A percentile compares a stretch with the other conserved stretches of the same genome.
Conservation (phyloP, 2,888 invertebrate species). For the Pecten maximus region DNA sequence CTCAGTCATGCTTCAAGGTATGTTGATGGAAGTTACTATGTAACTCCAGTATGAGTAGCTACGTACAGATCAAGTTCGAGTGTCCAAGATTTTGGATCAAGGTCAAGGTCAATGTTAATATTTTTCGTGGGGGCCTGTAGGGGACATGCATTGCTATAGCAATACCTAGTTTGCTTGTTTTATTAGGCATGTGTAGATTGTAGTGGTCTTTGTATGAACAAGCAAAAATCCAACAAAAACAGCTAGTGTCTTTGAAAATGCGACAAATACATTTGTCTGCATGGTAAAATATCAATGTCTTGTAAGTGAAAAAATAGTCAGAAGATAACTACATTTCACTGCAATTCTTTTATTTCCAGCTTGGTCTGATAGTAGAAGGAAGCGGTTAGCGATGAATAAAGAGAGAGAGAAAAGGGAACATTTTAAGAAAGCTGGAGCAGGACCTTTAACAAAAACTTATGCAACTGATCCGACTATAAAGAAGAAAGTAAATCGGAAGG, state of each 20-base stretch:
- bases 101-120: too few species aligned
- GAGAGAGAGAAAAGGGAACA: conserved; percentile 89
- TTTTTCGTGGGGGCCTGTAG: too few species aligned
- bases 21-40: too few species aligned
- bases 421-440: conserved; percentile 92
- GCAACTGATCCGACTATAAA: conserved; percentile 88
- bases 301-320: neutral
- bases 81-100: too few species aligned
- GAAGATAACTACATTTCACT: neutral
- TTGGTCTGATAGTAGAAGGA: conserved; percentile 84
- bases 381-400: conserved; percentile 88
- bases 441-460: conserved; percentile 93
- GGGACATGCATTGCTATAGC: too few species aligned
- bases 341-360: conserved; percentile 84
- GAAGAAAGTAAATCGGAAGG: conserved; percentile 26
- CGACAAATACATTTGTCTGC: neutral
- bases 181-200: neutral
- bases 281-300: neutral
- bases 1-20: too few species aligned
- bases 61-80: too few species aligned
- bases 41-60: too few species aligned
- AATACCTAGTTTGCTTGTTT: too few species aligned
- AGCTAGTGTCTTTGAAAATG: neutral
- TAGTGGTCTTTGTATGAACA: neutral
- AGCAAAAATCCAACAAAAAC: neutral